Evolutionary conservation across 23 tunicate species (phyloP).

Genomic region (Ascidia mentula): DNA sequence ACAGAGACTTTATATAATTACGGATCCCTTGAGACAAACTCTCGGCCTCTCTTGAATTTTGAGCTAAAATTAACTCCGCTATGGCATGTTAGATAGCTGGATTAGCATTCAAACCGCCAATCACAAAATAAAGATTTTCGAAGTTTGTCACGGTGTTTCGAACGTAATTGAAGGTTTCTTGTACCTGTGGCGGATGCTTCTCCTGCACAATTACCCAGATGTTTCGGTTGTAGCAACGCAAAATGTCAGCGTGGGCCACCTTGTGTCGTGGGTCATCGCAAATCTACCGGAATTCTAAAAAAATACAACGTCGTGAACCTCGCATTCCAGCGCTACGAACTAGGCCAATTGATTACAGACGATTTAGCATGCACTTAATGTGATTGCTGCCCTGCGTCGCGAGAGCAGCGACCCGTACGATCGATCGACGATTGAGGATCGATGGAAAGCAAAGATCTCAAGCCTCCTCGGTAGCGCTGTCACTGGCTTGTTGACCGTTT

Average conservation of each 20-base stretch:
- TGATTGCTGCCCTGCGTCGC: constrained; percentile 5
- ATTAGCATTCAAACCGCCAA: neutral
- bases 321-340: neutral
- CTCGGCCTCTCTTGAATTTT: neutral
- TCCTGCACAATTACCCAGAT: neutral
- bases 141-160: neutral
- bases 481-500: constrained; percentile 9
- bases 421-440: neutral
- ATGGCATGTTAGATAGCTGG: neutral
- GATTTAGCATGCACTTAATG: constrained; percentile 9
- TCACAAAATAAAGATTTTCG: neutral
- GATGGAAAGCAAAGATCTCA: neutral
- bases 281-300: too few species aligned
- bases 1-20: neutral
- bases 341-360: neutral
- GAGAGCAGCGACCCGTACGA: neutral
- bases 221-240: neutral
- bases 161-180: neutral
- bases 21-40: neutral
- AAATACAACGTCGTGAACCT: too few species aligned
- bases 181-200: neutral
- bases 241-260: too few species aligned
- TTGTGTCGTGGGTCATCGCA: too few species aligned
- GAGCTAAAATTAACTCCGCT: neutral
- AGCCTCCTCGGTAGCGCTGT: neutral